Conservation (phyloP, 92 coral and sea anemone genomes). For the Actinostola sp. region DNA sequence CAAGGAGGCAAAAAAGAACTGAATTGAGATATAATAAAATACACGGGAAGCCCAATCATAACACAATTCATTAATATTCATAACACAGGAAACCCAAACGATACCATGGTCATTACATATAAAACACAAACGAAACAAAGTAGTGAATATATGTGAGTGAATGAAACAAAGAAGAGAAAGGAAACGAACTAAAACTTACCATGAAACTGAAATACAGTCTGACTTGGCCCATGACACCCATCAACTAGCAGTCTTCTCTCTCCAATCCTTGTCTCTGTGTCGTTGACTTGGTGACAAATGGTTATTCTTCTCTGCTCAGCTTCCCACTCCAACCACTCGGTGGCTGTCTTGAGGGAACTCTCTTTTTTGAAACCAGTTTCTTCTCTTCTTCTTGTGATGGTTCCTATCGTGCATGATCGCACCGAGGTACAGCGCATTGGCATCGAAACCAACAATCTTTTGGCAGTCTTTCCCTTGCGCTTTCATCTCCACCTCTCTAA, state of each 20-base stretch:
- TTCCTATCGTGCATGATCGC: constrained; percentile 43
- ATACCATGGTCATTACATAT: too few relatives aligned
- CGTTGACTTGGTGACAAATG: constrained; percentile 24
- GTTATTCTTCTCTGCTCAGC: constrained; percentile 6
- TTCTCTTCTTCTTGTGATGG: constrained; percentile 8
- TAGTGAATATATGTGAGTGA: too few relatives aligned
- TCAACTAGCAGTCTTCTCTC: constrained; percentile 5
- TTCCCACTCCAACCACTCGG: constrained; percentile 51
- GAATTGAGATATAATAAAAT: too few relatives aligned
- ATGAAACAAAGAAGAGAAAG: too few relatives aligned
- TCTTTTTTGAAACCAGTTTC: constrained; percentile 41
- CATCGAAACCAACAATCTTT: constrained; percentile 46
- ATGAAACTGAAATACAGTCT: constrained; percentile 16
- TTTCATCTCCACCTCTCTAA: constrained; percentile 52
- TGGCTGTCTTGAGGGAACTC: constrained; percentile 21
- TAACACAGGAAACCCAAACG: too few relatives aligned
- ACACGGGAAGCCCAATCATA: too few relatives aligned
- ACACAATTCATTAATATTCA: too few relatives aligned
- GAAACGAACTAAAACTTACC: too few relatives aligned
- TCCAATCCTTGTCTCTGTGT: background rate
- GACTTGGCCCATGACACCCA: constrained; percentile 2
- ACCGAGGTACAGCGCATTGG: constrained; percentile 45
- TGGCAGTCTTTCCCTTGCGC: constrained; percentile 31
- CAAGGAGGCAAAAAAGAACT: too few relatives aligned
- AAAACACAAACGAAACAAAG: too few relatives aligned